These are phyloP conservation scores for Elaphurus davidianus DNA, from an alignment of 2,113 vertebrate genomes.

Conservation along the genomic window DNA sequence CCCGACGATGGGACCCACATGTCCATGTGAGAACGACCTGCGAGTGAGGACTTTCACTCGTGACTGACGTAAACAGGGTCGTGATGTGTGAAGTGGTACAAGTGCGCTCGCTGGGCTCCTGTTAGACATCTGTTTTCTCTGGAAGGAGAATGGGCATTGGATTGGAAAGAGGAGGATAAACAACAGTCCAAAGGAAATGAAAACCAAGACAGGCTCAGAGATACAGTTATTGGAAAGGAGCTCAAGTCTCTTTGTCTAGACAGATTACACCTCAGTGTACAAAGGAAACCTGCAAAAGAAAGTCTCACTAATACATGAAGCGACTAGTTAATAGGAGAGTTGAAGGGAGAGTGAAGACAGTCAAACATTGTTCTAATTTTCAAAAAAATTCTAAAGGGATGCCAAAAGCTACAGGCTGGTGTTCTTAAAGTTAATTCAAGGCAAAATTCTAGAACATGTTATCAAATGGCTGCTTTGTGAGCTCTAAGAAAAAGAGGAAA, in stretches of 20 bases:
- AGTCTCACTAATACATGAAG: neutral
- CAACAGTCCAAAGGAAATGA: neutral
- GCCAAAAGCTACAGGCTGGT: conserved; percentile 39
- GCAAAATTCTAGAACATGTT: conserved; percentile 49
- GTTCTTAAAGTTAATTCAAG: conserved; percentile 23
- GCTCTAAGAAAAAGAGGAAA: conserved; percentile 9
- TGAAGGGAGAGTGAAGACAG: conserved; percentile 1
- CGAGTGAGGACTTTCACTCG: neutral
- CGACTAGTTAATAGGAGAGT: neutral
- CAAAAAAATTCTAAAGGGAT: neutral
- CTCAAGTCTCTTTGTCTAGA: neutral
- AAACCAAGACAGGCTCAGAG: neutral
- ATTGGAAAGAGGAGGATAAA: neutral
- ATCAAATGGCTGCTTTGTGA: conserved; percentile 45
- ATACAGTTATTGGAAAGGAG: neutral
- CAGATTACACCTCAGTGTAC: neutral
- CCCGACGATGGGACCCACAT: rapidly evolving
- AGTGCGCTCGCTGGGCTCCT: neutral
- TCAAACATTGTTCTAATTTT: conserved; percentile 22
- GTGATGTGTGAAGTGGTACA: neutral
- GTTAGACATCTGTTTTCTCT: neutral
- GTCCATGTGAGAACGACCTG: neutral
- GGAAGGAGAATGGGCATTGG: neutral
- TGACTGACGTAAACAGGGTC: neutral
- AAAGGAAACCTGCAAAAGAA: neutral